phyloP scores from a whole-genome alignment of 2,797 vertebrate genomes.

The Fundulus diaphanus region DNA sequence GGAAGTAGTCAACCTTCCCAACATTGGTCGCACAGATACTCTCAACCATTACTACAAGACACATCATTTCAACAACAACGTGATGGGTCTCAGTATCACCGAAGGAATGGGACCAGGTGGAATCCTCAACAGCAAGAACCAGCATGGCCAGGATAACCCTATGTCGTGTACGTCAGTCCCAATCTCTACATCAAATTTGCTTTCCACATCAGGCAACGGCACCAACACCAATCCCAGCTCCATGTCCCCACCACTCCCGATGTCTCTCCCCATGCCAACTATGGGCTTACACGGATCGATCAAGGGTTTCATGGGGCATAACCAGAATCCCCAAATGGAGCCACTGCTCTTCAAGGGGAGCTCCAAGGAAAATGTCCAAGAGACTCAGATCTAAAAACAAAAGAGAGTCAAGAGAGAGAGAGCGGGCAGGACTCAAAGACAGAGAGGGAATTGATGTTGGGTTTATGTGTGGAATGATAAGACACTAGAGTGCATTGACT shows the following conservation, averaged over 20 bases:
- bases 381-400: constrained; percentile 90
- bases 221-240: constrained; percentile 74
- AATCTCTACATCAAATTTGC: constrained; percentile 77
- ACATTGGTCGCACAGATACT: constrained; percentile 88
- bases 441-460: constrained; percentile 77
- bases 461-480: constrained; percentile 73
- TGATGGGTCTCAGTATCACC: constrained; percentile 78
- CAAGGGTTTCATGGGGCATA: constrained; percentile 85
- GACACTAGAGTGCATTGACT: constrained; percentile 80
- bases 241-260: constrained; percentile 81
- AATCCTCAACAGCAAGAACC: constrained; percentile 76
- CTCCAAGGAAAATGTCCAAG: constrained; percentile 97
- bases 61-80: constrained; percentile 90
- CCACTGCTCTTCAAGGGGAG: constrained; percentile 94
- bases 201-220: constrained; percentile 76
- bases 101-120: constrained; percentile 73
- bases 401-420: constrained; percentile 61
- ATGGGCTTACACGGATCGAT: constrained; percentile 83
- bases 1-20: constrained; percentile 88
- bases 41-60: constrained; percentile 94
- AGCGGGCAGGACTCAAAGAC: constrained; percentile 64
- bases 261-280: constrained; percentile 84
- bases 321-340: constrained; percentile 87
- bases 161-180: constrained; percentile 82
- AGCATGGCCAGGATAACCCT: constrained; percentile 77